Conservation (phyloP, 2,113 vertebrate genomes). For the Peromyscus polionotus region DNA sequence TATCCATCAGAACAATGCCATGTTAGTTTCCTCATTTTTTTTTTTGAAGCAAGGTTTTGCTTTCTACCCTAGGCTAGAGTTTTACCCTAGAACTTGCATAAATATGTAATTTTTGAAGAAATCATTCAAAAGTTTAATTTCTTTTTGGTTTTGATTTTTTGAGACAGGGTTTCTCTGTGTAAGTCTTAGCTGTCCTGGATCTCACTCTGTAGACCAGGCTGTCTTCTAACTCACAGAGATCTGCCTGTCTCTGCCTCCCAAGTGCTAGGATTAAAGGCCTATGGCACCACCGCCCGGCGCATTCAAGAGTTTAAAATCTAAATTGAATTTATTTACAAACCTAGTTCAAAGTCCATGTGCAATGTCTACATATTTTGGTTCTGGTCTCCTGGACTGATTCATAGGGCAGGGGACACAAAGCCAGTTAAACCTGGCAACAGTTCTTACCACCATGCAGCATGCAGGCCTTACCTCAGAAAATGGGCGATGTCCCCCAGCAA, state of each 20-base stretch:
- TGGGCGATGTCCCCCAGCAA: neutral
- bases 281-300: too few species aligned
- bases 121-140: neutral
- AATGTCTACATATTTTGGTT: neutral
- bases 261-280: too few species aligned
- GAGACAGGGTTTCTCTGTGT: too few species aligned
- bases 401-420: neutral
- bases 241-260: too few species aligned
- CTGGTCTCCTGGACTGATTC: neutral
- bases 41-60: neutral
- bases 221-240: too few species aligned
- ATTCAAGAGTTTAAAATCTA: neutral
- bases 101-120: constrained; percentile 39
- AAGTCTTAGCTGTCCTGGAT: too few species aligned
- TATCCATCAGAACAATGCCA: neutral
- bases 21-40: neutral
- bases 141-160: too few species aligned
- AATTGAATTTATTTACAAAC: neutral
- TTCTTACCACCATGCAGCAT: neutral
- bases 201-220: too few species aligned
- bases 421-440: neutral
- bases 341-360: neutral
- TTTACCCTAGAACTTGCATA: neutral
- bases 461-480: constrained; percentile 82
- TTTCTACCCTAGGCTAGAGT: neutral